phyloP scores from a whole-genome alignment of 1,140 invertebrate genomes.

The Campoletis sonorensis region DNA sequence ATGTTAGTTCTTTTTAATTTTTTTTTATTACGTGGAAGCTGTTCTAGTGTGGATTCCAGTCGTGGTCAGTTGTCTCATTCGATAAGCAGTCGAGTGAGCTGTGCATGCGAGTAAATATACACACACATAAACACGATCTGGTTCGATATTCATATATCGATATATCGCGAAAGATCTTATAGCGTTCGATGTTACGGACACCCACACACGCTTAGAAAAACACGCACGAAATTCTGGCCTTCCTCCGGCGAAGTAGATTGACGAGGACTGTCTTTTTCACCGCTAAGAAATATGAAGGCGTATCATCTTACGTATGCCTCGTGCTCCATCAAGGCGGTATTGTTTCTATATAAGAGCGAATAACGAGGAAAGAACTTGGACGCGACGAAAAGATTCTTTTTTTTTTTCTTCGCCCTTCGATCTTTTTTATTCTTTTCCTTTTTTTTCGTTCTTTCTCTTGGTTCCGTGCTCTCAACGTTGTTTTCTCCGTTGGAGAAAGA shows the following conservation, averaged over 20 bases:
- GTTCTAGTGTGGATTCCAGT: constrained; percentile 11
- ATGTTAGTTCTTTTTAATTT: not conserved
- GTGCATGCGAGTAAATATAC: not conserved
- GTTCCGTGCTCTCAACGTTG: not conserved
- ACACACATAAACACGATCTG: not conserved
- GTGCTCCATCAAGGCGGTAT: constrained; percentile 17
- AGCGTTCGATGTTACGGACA: not conserved
- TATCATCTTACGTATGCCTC: constrained; percentile 36
- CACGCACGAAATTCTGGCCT: not conserved
- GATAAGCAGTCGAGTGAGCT: constrained; percentile 45
- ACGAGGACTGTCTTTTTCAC: constrained; percentile 16
- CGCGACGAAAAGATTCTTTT: constrained; percentile 9
- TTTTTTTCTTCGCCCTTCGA: constrained; percentile 20
- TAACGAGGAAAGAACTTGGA: not conserved
- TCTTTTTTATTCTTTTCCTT: constrained; percentile 7
- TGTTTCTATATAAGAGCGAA: constrained; percentile 18
- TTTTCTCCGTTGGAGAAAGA: not conserved
- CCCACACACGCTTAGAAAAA: not conserved
- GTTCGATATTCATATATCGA: constrained; percentile 27
- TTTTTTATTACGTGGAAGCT: constrained; percentile 20
- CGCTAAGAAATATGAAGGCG: constrained; percentile 31
- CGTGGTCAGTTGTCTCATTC: constrained; percentile 51
- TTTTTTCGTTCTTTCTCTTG: not conserved
- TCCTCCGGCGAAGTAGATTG: not conserved
- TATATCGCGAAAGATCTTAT: constrained; percentile 12